These are phyloP conservation scores for Pseudachorutes palmiensis DNA, from an alignment of 1,140 invertebrate species.

Conservation along the genomic window DNA sequence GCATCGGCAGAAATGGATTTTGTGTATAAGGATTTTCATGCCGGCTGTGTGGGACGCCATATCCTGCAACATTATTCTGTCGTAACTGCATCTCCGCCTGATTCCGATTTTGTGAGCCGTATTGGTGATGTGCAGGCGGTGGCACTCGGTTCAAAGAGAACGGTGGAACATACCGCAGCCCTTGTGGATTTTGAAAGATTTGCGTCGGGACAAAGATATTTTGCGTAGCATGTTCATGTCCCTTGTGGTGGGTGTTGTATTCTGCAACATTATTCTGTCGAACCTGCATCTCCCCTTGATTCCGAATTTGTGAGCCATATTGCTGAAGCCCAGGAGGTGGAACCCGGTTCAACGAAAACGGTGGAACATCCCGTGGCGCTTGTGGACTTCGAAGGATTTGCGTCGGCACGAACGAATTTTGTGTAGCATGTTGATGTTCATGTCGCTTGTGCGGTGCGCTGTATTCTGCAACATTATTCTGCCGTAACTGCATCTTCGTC, in stretches of 20 bases:
- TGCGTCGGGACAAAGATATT: background rate
- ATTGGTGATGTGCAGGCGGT: too few relatives aligned
- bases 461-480: background rate
- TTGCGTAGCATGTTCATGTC: background rate
- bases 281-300: too few relatives aligned
- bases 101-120: background rate
- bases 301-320: too few relatives aligned
- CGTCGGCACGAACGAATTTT: too few relatives aligned
- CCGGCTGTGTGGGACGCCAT: background rate
- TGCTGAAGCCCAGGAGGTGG: background rate
- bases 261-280: too few relatives aligned
- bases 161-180: background rate
- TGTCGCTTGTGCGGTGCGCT: background rate
- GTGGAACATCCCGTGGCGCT: background rate
- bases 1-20: too few relatives aligned
- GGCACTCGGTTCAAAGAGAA: background rate
- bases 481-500: background rate
- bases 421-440: too few relatives aligned
- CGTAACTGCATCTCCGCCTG: background rate
- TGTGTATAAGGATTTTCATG: too few relatives aligned
- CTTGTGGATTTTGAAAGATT: background rate
- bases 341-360: background rate
- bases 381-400: background rate
- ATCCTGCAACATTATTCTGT: background rate
- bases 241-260: background rate